phyloP scores from a whole-genome alignment of 2,797 vertebrate genomes.

The Protonibea diacanthus region DNA sequence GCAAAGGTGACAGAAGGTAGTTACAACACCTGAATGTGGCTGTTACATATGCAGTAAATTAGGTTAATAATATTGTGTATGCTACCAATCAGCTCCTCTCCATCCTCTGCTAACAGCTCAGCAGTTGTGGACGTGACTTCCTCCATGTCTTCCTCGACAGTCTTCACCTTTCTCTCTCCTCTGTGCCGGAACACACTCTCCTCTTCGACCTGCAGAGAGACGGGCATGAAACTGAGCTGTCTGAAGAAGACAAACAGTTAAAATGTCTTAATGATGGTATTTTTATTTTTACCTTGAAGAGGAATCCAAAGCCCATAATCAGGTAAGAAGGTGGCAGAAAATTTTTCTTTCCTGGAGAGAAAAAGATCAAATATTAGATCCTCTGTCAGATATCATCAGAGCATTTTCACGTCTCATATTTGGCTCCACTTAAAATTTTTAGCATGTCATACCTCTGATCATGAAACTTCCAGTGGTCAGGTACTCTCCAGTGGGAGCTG shows the following conservation, averaged over 20 bases:
- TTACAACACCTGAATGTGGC: not conserved
- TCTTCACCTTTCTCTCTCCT: slow-evolving; percentile 93
- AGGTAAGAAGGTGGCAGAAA: slow-evolving; percentile 97
- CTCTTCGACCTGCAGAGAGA: slow-evolving; percentile 91
- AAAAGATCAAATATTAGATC: slow-evolving; percentile 12
- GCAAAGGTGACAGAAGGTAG: not conserved
- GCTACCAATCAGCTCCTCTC: slow-evolving; percentile 91
- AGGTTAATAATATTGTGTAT: not conserved
- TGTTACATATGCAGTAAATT: not conserved
- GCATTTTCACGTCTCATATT: not conserved
- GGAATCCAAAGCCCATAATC: slow-evolving; percentile 99
- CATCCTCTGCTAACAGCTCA: slow-evolving; percentile 90
- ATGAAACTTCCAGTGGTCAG: slow-evolving; percentile 99
- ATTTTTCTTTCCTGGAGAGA: slow-evolving; percentile 95
- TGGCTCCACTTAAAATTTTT: not conserved
- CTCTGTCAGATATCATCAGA: not conserved
- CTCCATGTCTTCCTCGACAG: slow-evolving; percentile 92
- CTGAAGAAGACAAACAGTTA: not conserved
- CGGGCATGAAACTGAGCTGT: not conserved
- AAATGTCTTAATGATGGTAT: not conserved
- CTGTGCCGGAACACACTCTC: slow-evolving; percentile 92
- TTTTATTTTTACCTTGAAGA: slow-evolving; percentile 91
- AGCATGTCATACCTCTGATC: slow-evolving; percentile 91
- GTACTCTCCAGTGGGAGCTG: slow-evolving; percentile 97
- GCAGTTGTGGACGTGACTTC: slow-evolving; percentile 84